Percentiles rank a stretch among this genome's conserved stretches.
Evolutionary conservation across 2,113 vertebrate genomes (phyloP).

Genomic region (Aphyosemion australe): DNA sequence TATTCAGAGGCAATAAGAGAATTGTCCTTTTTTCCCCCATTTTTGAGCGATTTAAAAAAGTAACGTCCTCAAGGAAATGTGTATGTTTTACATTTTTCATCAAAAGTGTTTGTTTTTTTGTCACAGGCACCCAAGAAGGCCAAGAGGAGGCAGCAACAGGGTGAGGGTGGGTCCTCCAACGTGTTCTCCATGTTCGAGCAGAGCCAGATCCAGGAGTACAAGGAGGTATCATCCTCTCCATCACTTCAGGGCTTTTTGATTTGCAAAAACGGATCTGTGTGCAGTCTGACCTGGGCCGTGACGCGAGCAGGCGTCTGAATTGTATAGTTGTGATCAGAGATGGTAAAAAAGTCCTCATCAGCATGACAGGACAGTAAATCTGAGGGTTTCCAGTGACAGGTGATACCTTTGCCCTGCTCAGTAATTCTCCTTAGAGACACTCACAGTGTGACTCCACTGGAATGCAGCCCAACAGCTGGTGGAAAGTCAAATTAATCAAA

Average conservation of each 20-base stretch:
- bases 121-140: slow-evolving; percentile 91
- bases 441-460: slow-evolving; percentile 48
- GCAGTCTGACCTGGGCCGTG: slow-evolving; percentile 32
- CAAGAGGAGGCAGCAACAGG: slow-evolving; percentile 88
- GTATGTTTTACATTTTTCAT: slow-evolving; percentile 14
- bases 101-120: background rate
- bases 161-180: slow-evolving; percentile 86
- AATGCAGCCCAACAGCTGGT: slow-evolving; percentile 71
- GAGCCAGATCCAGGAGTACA: slow-evolving; percentile 96
- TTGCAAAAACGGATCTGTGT: background rate
- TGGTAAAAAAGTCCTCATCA: slow-evolving; percentile 30
- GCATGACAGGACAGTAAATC: slow-evolving; percentile 46
- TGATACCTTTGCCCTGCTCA: slow-evolving; percentile 28
- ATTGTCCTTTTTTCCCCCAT: too few relatives aligned
- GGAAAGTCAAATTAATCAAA: slow-evolving; percentile 25
- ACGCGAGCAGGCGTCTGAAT: background rate
- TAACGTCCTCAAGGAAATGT: background rate
- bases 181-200: slow-evolving; percentile 98
- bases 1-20: too few relatives aligned
- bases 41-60: too few relatives aligned
- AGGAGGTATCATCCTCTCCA: slow-evolving; percentile 82
- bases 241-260: background rate
- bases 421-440: slow-evolving; percentile 43
- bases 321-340: slow-evolving; percentile 1
- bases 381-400: slow-evolving; percentile 37